Evolutionary conservation across 1,140 invertebrate species (phyloP).

Genomic region (Drosophila parabipectinata): DNA sequence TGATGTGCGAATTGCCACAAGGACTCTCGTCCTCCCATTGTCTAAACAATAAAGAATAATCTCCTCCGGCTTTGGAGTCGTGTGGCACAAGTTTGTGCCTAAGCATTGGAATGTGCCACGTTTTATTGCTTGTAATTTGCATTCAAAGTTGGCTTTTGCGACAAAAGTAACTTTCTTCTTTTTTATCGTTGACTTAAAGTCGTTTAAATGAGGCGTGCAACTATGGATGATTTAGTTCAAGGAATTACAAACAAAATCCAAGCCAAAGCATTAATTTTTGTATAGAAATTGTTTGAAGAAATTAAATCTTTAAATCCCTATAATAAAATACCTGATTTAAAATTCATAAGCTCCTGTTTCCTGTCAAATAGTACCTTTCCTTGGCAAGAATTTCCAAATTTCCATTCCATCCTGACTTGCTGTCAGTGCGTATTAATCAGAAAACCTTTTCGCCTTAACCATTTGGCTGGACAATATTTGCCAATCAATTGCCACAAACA

Average conservation of each 20-base stretch:
- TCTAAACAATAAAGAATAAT: conserved; percentile 83
- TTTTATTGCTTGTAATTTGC: conserved; percentile 81
- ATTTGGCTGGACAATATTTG: conserved; percentile 80
- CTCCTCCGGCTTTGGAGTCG: conserved; percentile 47
- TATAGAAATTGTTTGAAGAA: too few species aligned
- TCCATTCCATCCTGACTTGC: conserved; percentile 42
- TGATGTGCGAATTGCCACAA: conserved; percentile 80
- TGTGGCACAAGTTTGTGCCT: conserved; percentile 59
- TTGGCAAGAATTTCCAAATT: neutral
- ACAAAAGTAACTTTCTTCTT: conserved; percentile 56
- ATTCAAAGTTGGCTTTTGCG: conserved; percentile 67
- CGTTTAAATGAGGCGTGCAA: conserved; percentile 61
- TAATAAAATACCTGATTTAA: neutral
- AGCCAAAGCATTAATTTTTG: too few species aligned
- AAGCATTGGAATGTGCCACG: conserved; percentile 66
- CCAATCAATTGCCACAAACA: conserved; percentile 84
- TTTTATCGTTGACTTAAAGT: conserved; percentile 67
- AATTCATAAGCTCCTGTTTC: neutral
- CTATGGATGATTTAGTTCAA: conserved; percentile 44
- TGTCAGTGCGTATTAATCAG: conserved; percentile 77
- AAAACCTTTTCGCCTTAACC: conserved; percentile 67
- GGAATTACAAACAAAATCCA: conserved; percentile 6
- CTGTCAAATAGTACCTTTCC: neutral
- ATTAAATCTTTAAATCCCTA: too few species aligned
- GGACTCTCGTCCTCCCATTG: conserved; percentile 39